Evolutionary conservation across 2,113 vertebrate species (phyloP).

Genomic region (Triplophysa tibetana): DNA sequence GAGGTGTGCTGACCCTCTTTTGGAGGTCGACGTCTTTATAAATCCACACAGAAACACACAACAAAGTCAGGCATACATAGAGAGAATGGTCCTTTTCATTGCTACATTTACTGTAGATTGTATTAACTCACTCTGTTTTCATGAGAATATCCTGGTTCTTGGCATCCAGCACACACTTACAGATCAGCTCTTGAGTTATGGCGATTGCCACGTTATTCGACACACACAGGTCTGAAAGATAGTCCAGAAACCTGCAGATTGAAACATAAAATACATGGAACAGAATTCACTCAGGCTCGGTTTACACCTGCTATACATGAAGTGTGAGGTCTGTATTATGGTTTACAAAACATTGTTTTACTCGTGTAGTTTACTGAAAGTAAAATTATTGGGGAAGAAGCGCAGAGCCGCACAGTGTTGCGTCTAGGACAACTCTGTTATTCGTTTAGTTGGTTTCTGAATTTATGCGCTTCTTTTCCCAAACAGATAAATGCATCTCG

Average conservation of each 20-base stretch:
- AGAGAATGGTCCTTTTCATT: neutral
- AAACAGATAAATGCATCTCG: no score
- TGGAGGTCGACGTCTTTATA: conserved; percentile 81
- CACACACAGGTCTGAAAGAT: conserved; percentile 95
- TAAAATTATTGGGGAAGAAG: no score
- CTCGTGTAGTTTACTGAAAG: no score
- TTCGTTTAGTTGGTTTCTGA: no score
- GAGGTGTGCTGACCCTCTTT: conserved; percentile 81
- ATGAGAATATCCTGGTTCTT: conserved; percentile 98
- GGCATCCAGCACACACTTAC: conserved; percentile 94
- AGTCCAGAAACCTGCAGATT: conserved; percentile 88
- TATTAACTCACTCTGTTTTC: conserved; percentile 87
- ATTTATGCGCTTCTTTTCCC: no score
- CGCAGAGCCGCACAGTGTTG: no score
- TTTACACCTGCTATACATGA: no score
- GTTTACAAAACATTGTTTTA: no score
- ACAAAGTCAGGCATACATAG: neutral
- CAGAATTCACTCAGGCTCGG: neutral
- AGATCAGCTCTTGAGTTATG: conserved; percentile 98
- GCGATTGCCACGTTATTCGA: conserved; percentile 97
- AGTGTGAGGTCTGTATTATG: no score
- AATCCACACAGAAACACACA: neutral
- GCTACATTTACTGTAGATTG: neutral
- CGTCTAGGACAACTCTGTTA: no score
- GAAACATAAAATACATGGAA: neutral